Percentiles rank a stretch among this genome's conserved stretches.
Conservation (phyloP, 2,797 vertebrate species). For the Silurus aristotelis region DNA sequence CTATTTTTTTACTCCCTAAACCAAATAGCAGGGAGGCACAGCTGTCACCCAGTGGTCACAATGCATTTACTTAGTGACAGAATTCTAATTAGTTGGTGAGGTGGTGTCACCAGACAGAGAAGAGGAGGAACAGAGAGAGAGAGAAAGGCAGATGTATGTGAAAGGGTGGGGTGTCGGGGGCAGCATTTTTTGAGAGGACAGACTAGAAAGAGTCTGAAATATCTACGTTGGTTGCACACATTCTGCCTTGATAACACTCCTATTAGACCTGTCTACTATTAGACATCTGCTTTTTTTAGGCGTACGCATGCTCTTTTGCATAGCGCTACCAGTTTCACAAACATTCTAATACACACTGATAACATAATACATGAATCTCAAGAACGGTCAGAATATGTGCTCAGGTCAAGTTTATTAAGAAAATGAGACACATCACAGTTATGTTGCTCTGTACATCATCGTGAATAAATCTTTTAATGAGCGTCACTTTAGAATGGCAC, state of each 20-base stretch:
- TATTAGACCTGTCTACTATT: conserved; percentile 22
- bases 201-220: conserved; percentile 54
- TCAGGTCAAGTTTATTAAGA: not conserved
- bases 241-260: conserved; percentile 35
- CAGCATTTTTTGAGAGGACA: conserved; percentile 51
- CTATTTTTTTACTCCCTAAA: conserved; percentile 62
- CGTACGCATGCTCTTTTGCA: not conserved
- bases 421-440: not conserved
- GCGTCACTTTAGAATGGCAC: not conserved
- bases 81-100: conserved; percentile 98
- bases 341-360: not conserved
- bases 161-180: conserved; percentile 35
- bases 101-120: conserved; percentile 83
- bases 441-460: not conserved
- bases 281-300: conserved; percentile 2
- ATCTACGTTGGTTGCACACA: conserved; percentile 46
- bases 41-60: conserved; percentile 97
- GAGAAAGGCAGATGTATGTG: conserved; percentile 18
- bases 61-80: conserved; percentile 99
- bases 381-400: not conserved
- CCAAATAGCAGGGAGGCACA: conserved; percentile 83
- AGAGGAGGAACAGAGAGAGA: conserved; percentile 53
- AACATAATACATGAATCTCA: not conserved
- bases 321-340: not conserved
- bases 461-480: too few relatives aligned